Evolutionary conservation across 2,888 invertebrate genomes (phyloP), one percentile per base, ranked within the genome.

Genomic region (Hirtodrosophila histrioides): DNA sequence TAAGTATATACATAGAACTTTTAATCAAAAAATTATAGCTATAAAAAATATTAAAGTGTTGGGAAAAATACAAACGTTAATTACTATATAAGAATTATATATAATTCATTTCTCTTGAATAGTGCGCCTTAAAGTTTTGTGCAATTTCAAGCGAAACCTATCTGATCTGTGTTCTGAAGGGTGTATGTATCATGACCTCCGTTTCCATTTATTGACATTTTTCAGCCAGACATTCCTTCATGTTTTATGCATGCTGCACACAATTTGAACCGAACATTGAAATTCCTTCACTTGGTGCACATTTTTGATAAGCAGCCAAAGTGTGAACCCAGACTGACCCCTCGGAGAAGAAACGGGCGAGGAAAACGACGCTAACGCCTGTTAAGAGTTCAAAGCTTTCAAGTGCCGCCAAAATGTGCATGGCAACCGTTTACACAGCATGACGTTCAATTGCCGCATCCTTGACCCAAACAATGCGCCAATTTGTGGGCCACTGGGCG

Each of bases 381-480:
- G 24, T 75, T 67, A 60, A 80, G 71, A 86, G 87, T 80, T 86
- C 78, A 80, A 86, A 80, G 87, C 69, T 69, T 68, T 77, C 41
- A 51, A 64, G 69, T 57, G 69, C 66, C 53, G 66, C 57, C 51
- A 62, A 62, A 65, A 43, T 64, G 54, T 50, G 66, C 64, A 66
- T 39, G 39, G 45, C 68, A 57, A 44, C 43, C 9, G 17, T 17
- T 8, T 27, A 44, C 35, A 54, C 72, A 76, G 64, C 60, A 55
- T 69, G 65, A 58, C 60, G 73, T 41, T 54, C 58, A 53, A 33
- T 61, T 45, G 48, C 58, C 65, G 79, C 67, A 82, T 80, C 87
- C 80, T 80, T 86, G 80, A 86, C 87, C 80, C 80, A 86, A 80
- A 86, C 86, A 86, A 86, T 72, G 64, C 86, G 66, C 55, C 66